Percentiles rank a stretch among this genome's conserved stretches.
Conservation (phyloP, 2,113 vertebrate genomes). For the Hemibagrus wyckioides region DNA sequence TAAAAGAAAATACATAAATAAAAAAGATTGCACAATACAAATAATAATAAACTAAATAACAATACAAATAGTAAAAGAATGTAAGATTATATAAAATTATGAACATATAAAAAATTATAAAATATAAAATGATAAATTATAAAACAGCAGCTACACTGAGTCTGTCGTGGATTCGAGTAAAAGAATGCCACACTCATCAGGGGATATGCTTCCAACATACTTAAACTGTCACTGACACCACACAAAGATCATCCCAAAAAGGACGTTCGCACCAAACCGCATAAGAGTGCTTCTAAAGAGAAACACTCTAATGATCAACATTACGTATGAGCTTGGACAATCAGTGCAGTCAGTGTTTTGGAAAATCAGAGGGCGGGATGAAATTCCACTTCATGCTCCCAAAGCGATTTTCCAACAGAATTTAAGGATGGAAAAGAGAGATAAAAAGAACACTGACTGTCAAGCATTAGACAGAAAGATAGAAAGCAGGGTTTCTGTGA, state of each 20-base stretch:
- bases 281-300: no score
- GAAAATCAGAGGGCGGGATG: neutral
- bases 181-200: neutral
- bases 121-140: no score
- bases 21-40: no score
- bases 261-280: slow-evolving; percentile 49
- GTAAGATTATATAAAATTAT: no score
- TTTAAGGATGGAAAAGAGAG: neutral
- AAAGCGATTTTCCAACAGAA: slow-evolving; percentile 40
- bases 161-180: slow-evolving; percentile 56
- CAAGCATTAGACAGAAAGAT: neutral
- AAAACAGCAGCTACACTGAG: slow-evolving; percentile 28
- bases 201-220: slow-evolving; percentile 64
- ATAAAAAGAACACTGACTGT: neutral
- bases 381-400: neutral
- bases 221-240: slow-evolving; percentile 61
- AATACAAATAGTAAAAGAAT: no score
- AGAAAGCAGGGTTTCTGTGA: neutral
- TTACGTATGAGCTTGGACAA: slow-evolving; percentile 65
- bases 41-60: no score
- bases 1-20: no score
- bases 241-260: slow-evolving; percentile 54
- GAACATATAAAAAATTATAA: no score
- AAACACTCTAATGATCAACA: slow-evolving; percentile 61
- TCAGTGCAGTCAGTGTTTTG: neutral